Percentiles rank a stretch among this genome's conserved stretches.
Evolutionary conservation across 2,113 vertebrate species (phyloP).

Genomic region (Micromys minutus): DNA sequence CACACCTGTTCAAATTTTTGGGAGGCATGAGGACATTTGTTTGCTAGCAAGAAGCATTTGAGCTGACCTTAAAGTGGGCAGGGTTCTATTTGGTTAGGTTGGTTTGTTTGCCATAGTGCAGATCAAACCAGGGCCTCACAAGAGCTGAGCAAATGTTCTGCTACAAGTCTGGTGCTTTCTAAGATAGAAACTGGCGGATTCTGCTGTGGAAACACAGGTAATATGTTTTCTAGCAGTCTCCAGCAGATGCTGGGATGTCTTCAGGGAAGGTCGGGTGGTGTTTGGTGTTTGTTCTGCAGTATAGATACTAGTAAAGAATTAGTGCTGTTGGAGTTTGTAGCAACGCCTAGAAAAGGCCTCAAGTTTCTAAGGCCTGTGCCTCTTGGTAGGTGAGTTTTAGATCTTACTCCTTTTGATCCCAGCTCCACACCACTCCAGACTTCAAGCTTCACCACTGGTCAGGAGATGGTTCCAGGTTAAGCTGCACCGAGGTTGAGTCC

Average conservation of each 20-base stretch:
- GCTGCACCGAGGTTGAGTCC: neutral
- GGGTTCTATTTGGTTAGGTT: neutral
- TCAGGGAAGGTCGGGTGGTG: neutral
- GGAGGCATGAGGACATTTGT: neutral
- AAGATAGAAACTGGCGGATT: neutral
- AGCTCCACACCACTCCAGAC: neutral
- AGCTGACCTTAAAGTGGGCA: neutral
- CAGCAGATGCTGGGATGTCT: neutral
- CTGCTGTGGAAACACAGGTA: neutral
- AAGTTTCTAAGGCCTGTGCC: neutral
- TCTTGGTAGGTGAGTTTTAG: neutral
- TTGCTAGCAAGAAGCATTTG: neutral
- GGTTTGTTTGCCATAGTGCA: neutral
- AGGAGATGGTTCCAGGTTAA: neutral
- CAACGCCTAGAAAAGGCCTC: neutral
- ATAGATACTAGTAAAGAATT: neutral
- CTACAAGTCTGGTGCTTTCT: neutral
- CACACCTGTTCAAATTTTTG: accelerated
- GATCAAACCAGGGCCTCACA: neutral
- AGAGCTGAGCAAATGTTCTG: neutral
- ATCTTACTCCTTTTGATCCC: neutral
- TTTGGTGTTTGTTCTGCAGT: neutral
- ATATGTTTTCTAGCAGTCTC: neutral
- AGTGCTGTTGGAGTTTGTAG: neutral
- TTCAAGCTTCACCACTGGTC: neutral